Conservation (phyloP, 2,113 vertebrate genomes). For the Heloderma charlesbogerti region DNA sequence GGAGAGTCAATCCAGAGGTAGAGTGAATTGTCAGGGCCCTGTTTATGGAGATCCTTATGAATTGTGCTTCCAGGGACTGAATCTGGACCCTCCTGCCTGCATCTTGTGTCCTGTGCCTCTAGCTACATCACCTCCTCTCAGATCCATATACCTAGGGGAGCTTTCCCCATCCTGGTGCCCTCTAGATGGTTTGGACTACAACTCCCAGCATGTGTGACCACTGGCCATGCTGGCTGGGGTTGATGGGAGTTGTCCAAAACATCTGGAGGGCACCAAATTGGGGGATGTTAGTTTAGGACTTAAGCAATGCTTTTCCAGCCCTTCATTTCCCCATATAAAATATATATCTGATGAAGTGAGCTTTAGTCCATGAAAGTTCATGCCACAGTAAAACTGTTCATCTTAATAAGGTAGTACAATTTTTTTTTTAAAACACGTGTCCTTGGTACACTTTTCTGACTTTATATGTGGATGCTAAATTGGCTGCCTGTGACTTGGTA, state of each 20-base stretch:
- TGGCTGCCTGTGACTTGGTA: not conserved
- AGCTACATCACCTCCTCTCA: not conserved
- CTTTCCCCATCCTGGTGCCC: too few species aligned
- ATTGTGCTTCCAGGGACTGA: not conserved
- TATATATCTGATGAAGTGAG: not conserved
- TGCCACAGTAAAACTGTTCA: not conserved
- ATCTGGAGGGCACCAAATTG: too few species aligned
- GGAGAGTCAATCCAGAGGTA: not conserved
- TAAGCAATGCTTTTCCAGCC: not conserved
- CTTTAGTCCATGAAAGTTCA: not conserved
- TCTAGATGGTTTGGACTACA: too few species aligned
- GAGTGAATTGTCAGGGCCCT: not conserved
- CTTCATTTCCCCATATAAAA: too few species aligned
- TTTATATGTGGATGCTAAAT: not conserved
- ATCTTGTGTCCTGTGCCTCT: not conserved
- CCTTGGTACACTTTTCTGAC: not conserved
- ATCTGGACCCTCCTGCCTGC: not conserved
- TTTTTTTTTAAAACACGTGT: not conserved
- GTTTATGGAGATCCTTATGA: not conserved
- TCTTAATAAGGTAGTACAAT: not conserved
- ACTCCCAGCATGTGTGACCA: too few species aligned
- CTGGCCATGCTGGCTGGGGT: too few species aligned
- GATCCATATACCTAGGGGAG: not conserved
- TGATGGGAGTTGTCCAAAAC: too few species aligned
- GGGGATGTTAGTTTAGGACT: too few species aligned